These are phyloP conservation scores for Rhorus exstirpatorius DNA, from an alignment of 2,888 invertebrate genomes.

Conservation along the genomic window DNA sequence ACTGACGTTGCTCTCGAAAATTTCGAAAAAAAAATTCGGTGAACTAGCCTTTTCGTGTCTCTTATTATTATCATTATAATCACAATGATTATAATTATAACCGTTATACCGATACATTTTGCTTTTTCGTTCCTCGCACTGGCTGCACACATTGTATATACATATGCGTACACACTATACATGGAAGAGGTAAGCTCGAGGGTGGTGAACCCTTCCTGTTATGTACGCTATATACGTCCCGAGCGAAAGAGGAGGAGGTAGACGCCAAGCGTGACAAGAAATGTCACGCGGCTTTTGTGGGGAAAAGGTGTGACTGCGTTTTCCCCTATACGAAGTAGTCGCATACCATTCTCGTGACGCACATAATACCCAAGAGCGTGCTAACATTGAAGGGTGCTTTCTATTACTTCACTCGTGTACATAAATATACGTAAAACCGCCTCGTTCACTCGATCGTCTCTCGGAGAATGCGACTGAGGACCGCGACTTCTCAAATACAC, in stretches of 20 bases:
- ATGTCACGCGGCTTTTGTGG: conserved; percentile 77
- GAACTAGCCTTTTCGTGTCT: neutral
- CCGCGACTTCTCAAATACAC: conserved; percentile 32
- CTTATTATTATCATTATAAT: conserved; percentile 21
- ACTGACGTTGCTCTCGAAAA: conserved; percentile 23
- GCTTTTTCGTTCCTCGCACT: conserved; percentile 47
- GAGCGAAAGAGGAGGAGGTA: conserved; percentile 71
- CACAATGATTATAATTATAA: conserved; percentile 6
- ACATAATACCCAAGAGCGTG: conserved; percentile 74
- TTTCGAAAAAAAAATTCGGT: conserved; percentile 17
- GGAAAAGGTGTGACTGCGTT: conserved; percentile 77
- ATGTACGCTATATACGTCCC: conserved; percentile 63
- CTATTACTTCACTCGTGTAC: conserved; percentile 42
- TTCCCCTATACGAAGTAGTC: conserved; percentile 70
- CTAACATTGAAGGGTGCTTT: conserved; percentile 61
- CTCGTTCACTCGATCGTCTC: conserved; percentile 57
- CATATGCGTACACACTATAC: conserved; percentile 1
- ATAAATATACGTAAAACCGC: conserved; percentile 21
- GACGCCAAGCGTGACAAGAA: conserved; percentile 82
- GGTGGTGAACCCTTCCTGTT: conserved; percentile 66
- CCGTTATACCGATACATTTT: conserved; percentile 44
- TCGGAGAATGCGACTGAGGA: conserved; percentile 37
- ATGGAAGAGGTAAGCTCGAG: conserved; percentile 64
- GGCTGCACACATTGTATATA: conserved; percentile 6
- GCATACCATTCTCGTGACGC: conserved; percentile 74